These are phyloP conservation scores for Drosophila kanapiae DNA, from an alignment of 1,140 invertebrate genomes.

Conservation along the genomic window DNA sequence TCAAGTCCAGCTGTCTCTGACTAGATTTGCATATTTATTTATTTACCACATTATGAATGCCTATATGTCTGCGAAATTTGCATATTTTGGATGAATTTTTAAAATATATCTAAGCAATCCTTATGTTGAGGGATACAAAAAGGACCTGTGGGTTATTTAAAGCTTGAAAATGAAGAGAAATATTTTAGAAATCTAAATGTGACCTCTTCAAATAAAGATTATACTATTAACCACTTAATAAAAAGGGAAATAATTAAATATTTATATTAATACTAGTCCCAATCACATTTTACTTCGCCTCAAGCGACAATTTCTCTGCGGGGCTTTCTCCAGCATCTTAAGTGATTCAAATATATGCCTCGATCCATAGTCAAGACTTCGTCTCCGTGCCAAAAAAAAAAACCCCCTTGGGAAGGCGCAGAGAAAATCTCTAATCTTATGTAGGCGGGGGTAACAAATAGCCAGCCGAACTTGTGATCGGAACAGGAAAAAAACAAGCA, in stretches of 20 bases:
- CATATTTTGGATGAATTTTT: not conserved
- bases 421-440: constrained; percentile 15
- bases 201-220: not conserved
- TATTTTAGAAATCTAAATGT: not conserved
- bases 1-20: too few relatives aligned
- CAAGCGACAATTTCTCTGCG: not conserved
- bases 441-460: not conserved
- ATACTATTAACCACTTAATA: not conserved
- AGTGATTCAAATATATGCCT: constrained; percentile 32
- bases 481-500: constrained; percentile 15
- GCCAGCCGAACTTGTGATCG: constrained; percentile 25
- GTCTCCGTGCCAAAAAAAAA: constrained; percentile 12
- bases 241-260: not conserved
- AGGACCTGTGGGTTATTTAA: not conserved
- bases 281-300: not conserved
- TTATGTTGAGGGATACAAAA: too few relatives aligned
- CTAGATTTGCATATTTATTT: too few relatives aligned
- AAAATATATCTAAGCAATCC: not conserved
- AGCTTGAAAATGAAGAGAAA: not conserved
- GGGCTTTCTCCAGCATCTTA: constrained; percentile 24
- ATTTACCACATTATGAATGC: not conserved
- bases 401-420: constrained; percentile 1
- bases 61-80: not conserved
- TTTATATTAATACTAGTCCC: not conserved
- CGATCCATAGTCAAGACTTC: constrained; percentile 7